Percentiles rank a stretch among this genome's conserved stretches.
These are phyloP conservation scores for Andrena flavipes DNA, from an alignment of 2,888 invertebrate genomes.

Conservation along the genomic window DNA sequence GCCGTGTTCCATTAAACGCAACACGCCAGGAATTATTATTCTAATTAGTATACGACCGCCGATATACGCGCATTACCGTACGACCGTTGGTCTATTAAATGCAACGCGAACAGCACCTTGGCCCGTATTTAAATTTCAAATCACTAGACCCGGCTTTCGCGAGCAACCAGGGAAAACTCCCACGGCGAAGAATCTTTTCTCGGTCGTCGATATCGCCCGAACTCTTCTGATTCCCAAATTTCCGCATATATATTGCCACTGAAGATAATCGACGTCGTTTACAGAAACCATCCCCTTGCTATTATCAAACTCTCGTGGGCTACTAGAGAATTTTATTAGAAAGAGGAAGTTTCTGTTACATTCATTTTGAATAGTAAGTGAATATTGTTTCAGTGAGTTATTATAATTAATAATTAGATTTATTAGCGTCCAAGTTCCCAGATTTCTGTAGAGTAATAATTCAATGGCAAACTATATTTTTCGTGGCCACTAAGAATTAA, in stretches of 20 bases:
- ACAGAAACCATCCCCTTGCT: too few species aligned
- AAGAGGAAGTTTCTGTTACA: too few species aligned
- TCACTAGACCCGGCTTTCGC: constrained; percentile 1
- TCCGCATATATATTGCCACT: background rate
- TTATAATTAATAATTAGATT: too few species aligned
- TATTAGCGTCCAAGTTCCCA: too few species aligned
- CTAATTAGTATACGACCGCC: constrained; percentile 52
- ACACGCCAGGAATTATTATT: constrained; percentile 51
- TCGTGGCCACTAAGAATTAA: too few species aligned
- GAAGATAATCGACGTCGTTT: background rate
- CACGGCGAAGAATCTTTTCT: background rate
- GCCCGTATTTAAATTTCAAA: constrained; percentile 51
- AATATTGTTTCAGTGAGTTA: too few species aligned
- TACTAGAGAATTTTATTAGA: too few species aligned
- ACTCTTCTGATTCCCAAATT: background rate
- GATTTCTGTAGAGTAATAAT: too few species aligned
- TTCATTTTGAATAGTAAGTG: too few species aligned
- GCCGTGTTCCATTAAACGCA: constrained; percentile 46
- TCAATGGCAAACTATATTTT: too few species aligned
- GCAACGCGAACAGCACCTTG: constrained; percentile 18
- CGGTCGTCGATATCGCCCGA: background rate
- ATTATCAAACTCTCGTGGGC: too few species aligned
- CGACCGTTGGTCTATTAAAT: constrained; percentile 53
- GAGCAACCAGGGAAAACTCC: background rate
- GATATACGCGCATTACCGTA: constrained; percentile 33